Percentiles rank a stretch among this genome's conserved stretches.
Evolutionary conservation across 2,888 invertebrate genomes (phyloP).

Genomic region (Harmothoe impar): DNA sequence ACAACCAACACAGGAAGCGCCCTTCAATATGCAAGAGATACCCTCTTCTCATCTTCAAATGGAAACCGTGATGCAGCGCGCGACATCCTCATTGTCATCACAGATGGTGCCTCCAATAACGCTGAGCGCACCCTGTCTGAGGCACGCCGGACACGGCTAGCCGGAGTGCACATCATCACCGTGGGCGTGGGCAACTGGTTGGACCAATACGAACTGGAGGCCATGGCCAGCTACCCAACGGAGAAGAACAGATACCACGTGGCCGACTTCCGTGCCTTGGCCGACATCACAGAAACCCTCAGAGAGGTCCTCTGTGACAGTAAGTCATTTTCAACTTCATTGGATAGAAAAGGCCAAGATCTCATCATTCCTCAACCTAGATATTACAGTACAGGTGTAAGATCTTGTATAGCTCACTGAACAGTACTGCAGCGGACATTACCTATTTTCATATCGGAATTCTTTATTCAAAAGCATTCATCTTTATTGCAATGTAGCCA

Average conservation of each 20-base stretch:
- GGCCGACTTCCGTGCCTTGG: slow-evolving; percentile 38
- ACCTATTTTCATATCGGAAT: too few species aligned
- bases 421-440: too few species aligned
- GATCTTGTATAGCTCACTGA: too few species aligned
- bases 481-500: too few species aligned
- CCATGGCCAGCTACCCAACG: slow-evolving; percentile 65
- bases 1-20: slow-evolving; percentile 66
- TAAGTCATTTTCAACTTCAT: slow-evolving; percentile 64
- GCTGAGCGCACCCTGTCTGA: slow-evolving; percentile 44
- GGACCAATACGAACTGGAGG: slow-evolving; percentile 66
- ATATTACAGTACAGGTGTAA: too few species aligned
- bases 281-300: not conserved
- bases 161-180: slow-evolving; percentile 65
- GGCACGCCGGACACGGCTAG: slow-evolving; percentile 45
- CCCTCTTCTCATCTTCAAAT: slow-evolving; percentile 6
- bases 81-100: slow-evolving; percentile 54
- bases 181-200: slow-evolving; percentile 65
- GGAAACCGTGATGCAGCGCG: slow-evolving; percentile 39
- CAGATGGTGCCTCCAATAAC: slow-evolving; percentile 62
- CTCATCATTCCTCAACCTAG: too few species aligned
- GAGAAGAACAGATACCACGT: slow-evolving; percentile 60
- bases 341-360: too few species aligned
- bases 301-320: slow-evolving; percentile 64
- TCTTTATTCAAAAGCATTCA: too few species aligned
- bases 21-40: slow-evolving; percentile 13